Evolutionary conservation across 2,888 invertebrate genomes (phyloP), one percentile per base, ranked within the genome.

Genomic region (Saturnia japonica): DNA sequence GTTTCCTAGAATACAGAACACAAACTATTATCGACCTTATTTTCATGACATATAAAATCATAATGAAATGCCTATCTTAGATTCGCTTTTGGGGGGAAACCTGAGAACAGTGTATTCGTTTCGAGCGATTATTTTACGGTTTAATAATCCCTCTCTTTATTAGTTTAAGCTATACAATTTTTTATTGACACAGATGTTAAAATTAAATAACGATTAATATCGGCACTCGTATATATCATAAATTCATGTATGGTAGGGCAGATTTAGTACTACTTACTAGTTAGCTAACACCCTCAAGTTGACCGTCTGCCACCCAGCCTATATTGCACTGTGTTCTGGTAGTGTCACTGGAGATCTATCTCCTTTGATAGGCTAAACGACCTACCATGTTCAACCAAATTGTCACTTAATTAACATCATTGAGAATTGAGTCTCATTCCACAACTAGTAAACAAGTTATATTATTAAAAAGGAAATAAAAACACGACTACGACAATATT

Each of bases 151-250:
- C 64, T 40, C 68, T 51, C 68, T 71, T 64, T 71, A 71, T 71
- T 71, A 68, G 62, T 68, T 71, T 43, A 40, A 28, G 62, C 45
- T 64, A 64, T 71, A 68, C 62, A 68, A n/a, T 68, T 71, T 62
- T 71, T 67, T 28, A 70, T 67, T 68, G 70, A 70, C 68, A 68
- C 71, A 71, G 71, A 71, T 71, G 68, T 45, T 70, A 64, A 9
- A 40, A 64, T 64, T 40, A 64, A 64, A 64, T 40, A 40, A 64
- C 22, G n/a, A 64, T 64, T 64, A 40, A 40, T 6, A 60, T 28
- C 6, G 6, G 14, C 57, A 60, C 6, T 60, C 14, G 14, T 12
- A 14, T 12, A 14, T 25, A 14, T 60, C 1, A 34, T 34, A 4
- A 34, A 12, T 14, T 7, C 1, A 28, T 28, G 25, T n/a, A 3